Conservation (phyloP, 92 coral and sea anemone species). For the Siderastrea siderea region DNA sequence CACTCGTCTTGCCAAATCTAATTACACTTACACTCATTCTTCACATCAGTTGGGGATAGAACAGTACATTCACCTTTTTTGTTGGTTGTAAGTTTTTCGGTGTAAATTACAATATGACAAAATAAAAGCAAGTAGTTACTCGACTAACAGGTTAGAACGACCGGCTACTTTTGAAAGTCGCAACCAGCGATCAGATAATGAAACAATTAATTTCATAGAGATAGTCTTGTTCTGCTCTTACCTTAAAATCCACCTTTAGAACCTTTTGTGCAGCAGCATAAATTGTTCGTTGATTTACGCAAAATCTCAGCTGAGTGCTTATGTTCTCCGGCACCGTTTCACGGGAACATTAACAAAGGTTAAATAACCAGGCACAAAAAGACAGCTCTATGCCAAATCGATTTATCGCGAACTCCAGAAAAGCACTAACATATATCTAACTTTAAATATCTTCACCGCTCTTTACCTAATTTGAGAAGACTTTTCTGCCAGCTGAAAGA, state of each 20-base stretch:
- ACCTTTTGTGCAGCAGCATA: slow-evolving; percentile 2
- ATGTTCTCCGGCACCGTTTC: too few species aligned
- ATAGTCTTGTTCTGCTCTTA: background rate
- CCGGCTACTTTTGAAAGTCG: slow-evolving; percentile 11
- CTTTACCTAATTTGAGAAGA: background rate
- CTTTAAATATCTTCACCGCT: background rate
- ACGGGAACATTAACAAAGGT: too few species aligned
- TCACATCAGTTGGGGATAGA: background rate
- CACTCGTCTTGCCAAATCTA: background rate
- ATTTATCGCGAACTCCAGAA: too few species aligned
- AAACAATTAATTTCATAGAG: background rate
- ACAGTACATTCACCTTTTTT: background rate
- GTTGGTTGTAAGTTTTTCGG: background rate
- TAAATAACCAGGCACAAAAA: background rate
- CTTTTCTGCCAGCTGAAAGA: slow-evolving; percentile 7
- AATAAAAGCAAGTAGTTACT: background rate
- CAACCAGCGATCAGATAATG: background rate
- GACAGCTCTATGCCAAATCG: too few species aligned
- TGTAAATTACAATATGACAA: background rate
- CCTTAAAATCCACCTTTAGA: slow-evolving; percentile 52
- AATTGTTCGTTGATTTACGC: background rate
- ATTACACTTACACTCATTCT: background rate
- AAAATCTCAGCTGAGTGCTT: background rate
- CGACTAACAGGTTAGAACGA: background rate
- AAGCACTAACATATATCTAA: too few species aligned